Conservation (phyloP, 1,140 invertebrate genomes). For the Prorops nasuta region DNA sequence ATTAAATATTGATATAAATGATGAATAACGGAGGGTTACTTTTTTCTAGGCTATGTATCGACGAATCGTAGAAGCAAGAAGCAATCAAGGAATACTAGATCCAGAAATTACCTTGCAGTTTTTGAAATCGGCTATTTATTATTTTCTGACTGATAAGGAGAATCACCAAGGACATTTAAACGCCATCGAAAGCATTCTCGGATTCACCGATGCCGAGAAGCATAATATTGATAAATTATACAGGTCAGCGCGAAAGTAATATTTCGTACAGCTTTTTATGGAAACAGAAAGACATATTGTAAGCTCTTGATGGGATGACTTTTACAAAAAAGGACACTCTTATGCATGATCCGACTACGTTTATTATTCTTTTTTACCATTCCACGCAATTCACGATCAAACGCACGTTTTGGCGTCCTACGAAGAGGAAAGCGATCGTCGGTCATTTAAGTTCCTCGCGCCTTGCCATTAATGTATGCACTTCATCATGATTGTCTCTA, state of each 20-base stretch:
- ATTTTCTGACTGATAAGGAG: conserved; percentile 83
- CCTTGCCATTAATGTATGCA: too few species aligned
- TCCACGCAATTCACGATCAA: too few species aligned
- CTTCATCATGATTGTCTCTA: too few species aligned
- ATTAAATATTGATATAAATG: too few species aligned
- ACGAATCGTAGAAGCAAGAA: conserved; percentile 72
- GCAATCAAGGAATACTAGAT: conserved; percentile 68
- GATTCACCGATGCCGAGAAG: conserved; percentile 74
- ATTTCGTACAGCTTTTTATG: conserved; percentile 18
- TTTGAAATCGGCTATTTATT: conserved; percentile 86
- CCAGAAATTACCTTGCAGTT: conserved; percentile 85
- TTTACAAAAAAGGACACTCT: too few species aligned
- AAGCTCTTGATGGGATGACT: background rate
- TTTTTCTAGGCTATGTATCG: conserved; percentile 75
- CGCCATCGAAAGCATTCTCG: conserved; percentile 83
- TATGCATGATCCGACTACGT: too few species aligned
- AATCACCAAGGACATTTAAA: conserved; percentile 80
- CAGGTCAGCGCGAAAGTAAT: conserved; percentile 40
- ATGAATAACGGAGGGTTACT: too few species aligned
- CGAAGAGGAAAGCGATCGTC: too few species aligned
- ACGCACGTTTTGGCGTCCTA: too few species aligned
- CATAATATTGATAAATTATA: conserved; percentile 67
- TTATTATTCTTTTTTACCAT: too few species aligned
- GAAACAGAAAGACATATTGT: background rate
- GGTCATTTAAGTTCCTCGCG: too few species aligned